phyloP scores from a whole-genome alignment of 2,888 invertebrate species.

The Drosophila monieri region DNA sequence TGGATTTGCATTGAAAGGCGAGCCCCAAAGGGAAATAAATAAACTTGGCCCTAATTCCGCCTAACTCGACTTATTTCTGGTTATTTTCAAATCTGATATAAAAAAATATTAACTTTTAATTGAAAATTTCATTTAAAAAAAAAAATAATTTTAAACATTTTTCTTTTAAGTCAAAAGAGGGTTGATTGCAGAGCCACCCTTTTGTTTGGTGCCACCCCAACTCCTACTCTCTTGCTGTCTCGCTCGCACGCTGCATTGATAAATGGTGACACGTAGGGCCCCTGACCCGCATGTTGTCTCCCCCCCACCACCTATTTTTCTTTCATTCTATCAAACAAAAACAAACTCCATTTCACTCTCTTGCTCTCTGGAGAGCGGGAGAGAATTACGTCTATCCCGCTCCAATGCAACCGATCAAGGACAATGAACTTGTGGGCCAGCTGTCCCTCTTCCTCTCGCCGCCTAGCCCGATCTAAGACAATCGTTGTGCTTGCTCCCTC shows the following conservation, averaged over 20 bases:
- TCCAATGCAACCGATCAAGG: slow-evolving; percentile 23
- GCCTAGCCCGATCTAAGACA: slow-evolving; percentile 15
- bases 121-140: too few relatives aligned
- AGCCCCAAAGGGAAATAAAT: neutral
- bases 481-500: neutral
- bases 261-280: neutral
- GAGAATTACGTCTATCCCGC: slow-evolving; percentile 15
- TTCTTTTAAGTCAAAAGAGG: neutral
- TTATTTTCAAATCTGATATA: too few relatives aligned
- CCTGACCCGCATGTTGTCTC: neutral
- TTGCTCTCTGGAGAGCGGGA: neutral
- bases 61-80: neutral
- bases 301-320: neutral
- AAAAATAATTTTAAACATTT: neutral
- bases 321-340: slow-evolving; percentile 4
- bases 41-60: neutral
- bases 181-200: neutral
- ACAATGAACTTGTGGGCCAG: slow-evolving; percentile 31
- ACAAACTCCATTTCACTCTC: neutral
- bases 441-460: slow-evolving; percentile 11
- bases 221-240: neutral
- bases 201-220: neutral
- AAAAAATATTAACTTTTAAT: too few relatives aligned
- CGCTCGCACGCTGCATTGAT: neutral
- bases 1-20: neutral